phyloP scores from a whole-genome alignment of 2,113 vertebrate genomes.

The Barnardius zonarius region DNA sequence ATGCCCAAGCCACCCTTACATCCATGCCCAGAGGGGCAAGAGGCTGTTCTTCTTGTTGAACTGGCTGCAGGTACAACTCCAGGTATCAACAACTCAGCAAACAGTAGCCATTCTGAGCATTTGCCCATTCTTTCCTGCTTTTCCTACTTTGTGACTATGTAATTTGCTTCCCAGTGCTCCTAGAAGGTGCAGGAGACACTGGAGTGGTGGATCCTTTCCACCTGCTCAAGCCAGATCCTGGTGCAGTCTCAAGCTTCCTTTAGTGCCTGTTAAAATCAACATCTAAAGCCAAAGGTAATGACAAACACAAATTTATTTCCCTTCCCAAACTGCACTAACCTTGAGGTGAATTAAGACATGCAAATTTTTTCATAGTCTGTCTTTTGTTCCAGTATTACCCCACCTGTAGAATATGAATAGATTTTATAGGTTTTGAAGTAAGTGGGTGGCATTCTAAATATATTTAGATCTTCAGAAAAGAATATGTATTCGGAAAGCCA shows the following conservation, averaged over 20 bases:
- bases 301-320: background rate
- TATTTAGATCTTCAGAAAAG: background rate
- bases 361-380: background rate
- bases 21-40: background rate
- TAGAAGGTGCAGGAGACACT: background rate
- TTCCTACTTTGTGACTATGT: background rate
- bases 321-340: background rate
- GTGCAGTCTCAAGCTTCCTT: background rate
- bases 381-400: background rate
- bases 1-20: background rate
- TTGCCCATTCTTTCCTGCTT: background rate
- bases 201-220: background rate
- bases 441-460: background rate
- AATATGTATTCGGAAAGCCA: background rate
- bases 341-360: background rate
- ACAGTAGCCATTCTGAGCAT: background rate
- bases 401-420: background rate
- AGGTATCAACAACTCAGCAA: background rate
- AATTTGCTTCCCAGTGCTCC: background rate
- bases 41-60: background rate
- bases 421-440: slow-evolving; percentile 39
- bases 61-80: background rate
- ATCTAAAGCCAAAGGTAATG: background rate
- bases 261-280: background rate
- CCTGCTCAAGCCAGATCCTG: background rate